Evolutionary conservation across 2,888 invertebrate genomes (phyloP), one percentile per base, ranked within the genome.

Genomic region (Eupithecia tripunctaria): DNA sequence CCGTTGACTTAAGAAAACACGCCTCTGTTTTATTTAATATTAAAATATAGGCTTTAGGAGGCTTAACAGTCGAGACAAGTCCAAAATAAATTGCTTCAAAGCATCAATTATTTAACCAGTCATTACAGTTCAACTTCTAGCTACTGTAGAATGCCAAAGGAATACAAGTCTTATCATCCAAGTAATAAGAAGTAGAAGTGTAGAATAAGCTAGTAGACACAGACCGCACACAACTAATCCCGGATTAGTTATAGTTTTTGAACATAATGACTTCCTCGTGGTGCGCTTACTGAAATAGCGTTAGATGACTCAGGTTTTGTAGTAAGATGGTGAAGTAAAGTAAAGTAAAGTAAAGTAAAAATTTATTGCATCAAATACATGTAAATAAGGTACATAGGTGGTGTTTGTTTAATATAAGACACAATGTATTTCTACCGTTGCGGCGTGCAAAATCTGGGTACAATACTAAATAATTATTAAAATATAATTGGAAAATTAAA

Each of bases 201-300:
- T 60, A 64, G 41, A 32, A 74, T 75, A 76, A 77, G 21, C 69
- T 76, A 63, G 75, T 70, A 73, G 68, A 76, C 70, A 67, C 29
- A 76, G 79, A 80, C 80, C 80, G 78, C 78, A 71, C 80, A 63
- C 67, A 27, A 63, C 29, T 86, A 86, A 88, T 89, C 88, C 80
- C 76, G 82, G 89, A 89, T 87, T 85, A 86, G 79, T 64, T 64
- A 76, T 69, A 72, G 73, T 76, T 76, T 74, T 73, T 64, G 76
- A 67, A 70, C 70, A 32, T 68, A 77, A 80, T 75, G 51, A 76
- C 70, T 80, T 78, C 80, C 77, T 74, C 73, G 78, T 71, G 71
- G 38, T 66, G 71, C 56, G 62, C 56, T 43, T 60, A 71, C 74
- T 27, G 67, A 73, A 78, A 78, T 79, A 79, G 74, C 64, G 6